Conservation (phyloP, 2,888 invertebrate genomes). For the Tenodera sinensis region DNA sequence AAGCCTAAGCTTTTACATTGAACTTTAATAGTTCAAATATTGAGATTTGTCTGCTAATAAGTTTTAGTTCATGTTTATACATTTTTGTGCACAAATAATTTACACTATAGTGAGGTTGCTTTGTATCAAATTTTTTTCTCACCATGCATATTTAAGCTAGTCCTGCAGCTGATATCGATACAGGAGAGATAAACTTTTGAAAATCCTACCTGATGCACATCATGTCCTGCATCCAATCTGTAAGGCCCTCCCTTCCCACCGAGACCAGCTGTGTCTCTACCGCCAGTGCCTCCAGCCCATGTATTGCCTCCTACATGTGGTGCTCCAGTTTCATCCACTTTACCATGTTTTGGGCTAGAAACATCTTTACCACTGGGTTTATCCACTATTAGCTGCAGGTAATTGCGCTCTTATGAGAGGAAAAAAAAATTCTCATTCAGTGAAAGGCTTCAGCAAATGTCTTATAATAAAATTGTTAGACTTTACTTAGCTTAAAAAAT, state of each 20-base stretch:
- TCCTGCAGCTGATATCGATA: background rate
- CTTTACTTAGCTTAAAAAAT: background rate
- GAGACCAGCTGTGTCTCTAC: conserved; percentile 87
- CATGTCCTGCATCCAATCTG: conserved; percentile 88
- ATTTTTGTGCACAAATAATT: too few relatives aligned
- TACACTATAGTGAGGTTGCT: too few relatives aligned
- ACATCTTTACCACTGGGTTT: conserved; percentile 63
- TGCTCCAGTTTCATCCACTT: conserved; percentile 81
- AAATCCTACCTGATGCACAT: conserved; percentile 72
- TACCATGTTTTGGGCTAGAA: conserved; percentile 85
- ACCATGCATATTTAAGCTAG: too few relatives aligned
- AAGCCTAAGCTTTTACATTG: too few relatives aligned
- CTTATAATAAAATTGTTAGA: background rate
- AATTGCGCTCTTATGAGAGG: conserved; percentile 44
- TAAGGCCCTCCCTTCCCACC: conserved; percentile 97
- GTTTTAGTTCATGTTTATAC: too few relatives aligned
- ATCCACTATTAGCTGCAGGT: conserved; percentile 71
- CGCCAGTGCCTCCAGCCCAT: conserved; percentile 95
- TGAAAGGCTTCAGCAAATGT: background rate
- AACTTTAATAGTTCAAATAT: too few relatives aligned
- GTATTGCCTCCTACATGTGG: conserved; percentile 96
- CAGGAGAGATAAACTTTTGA: background rate
- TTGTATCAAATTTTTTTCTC: too few relatives aligned
- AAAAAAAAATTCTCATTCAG: background rate
- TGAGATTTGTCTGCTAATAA: too few relatives aligned